Percentiles rank a stretch among this genome's conserved stretches.
These are phyloP conservation scores for Deilephila elpenor DNA, from an alignment of 2,888 invertebrate species.

Conservation along the genomic window DNA sequence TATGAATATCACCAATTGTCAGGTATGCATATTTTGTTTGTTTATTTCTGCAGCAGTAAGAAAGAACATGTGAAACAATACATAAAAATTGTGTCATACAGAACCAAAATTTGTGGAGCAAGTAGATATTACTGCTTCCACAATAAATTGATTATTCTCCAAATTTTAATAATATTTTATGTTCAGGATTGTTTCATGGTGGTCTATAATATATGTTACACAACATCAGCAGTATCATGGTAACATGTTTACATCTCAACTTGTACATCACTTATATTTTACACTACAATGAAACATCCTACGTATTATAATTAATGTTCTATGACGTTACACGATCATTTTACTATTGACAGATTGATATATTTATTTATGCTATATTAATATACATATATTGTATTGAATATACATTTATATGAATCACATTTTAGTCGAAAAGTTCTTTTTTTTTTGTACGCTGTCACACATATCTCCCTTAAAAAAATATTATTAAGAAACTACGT, in stretches of 20 bases:
- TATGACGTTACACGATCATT: not conserved
- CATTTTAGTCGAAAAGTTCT: slow-evolving; percentile 7
- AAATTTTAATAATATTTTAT: no score
- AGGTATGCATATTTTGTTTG: not conserved
- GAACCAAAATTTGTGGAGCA: not conserved
- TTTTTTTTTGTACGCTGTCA: not conserved
- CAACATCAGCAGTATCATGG: no score
- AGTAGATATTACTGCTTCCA: no score
- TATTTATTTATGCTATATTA: slow-evolving; percentile 18
- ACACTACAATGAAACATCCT: no score
- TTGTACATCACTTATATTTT: no score
- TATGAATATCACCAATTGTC: not conserved
- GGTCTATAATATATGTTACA: no score
- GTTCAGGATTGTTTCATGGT: no score
- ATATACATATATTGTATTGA: slow-evolving; percentile 13
- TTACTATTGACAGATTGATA: slow-evolving; percentile 3
- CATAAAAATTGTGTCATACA: not conserved
- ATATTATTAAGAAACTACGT: not conserved
- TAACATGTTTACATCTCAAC: no score
- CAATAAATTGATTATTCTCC: no score
- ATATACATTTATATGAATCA: slow-evolving; percentile 10
- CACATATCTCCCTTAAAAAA: not conserved
- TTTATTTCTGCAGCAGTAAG: not conserved
- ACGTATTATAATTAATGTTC: not conserved
- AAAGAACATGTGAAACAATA: not conserved